Base-by-base conservation (phyloP, 1,140 invertebrate genomes). In the Drosophila pseudoananassae region DNA sequence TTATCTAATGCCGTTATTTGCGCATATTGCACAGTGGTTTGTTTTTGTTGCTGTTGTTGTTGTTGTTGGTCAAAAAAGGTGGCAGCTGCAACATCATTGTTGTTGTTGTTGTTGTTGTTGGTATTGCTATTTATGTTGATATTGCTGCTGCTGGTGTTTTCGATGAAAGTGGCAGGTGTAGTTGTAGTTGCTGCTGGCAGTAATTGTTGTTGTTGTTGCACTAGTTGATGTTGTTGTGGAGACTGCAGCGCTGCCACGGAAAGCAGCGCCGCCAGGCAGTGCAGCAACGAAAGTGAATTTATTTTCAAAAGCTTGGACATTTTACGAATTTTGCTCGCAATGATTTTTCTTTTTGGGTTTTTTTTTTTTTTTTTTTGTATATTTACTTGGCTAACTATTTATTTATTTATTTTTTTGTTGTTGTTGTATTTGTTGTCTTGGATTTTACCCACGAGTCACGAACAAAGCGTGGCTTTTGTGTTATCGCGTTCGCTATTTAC, bases 1-100 rank as follows among this genome's bases (percentile, higher is more conserved):
- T 91, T 91, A 76, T 91, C 89, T 78, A 91, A 81, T 65, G 79
- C 58, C 50, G 84, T 76, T 74, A 91, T 90, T 69, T 80, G 75
- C 68, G 83, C 56, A 88, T 72, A 82, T 66, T 88, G 83, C 81
- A 84, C 20, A 59, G 55, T 53, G 57, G 64, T 47, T 57, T 46
- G 81, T 45, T 71, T 53, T 15, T 64, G 17, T 9, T 45, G 31
- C 12, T 71, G 60, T 9, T 56, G 70, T n/a, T 76, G 70, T 14
- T 80, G 54, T 14, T 76, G 70, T 14, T 81, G 54, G 12, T 82
- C 82, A 20, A 78, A 75, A 78, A 75, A 63, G 74, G 33, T 59
- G 27, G 60, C 58, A 25, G 49, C 52, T 10, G 46, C 23, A 51
- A 33, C 33, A n/a, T 69, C 63, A 29, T 17, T 66, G 58, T 14